phyloP scores from a whole-genome alignment of 2,888 invertebrate species.

The Allophyes oxyacanthae region DNA sequence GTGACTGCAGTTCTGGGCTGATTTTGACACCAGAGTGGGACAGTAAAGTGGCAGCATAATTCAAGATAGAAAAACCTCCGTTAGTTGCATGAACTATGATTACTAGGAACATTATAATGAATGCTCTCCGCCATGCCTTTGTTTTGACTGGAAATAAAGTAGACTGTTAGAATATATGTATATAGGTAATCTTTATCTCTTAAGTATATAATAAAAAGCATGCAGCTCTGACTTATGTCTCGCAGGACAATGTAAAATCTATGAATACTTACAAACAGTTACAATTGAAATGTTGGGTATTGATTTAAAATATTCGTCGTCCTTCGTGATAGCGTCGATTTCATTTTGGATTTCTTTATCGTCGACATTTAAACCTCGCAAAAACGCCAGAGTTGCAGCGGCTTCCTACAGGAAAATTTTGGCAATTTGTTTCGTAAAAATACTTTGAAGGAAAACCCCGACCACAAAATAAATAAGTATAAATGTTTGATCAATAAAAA shows the following conservation, averaged over 20 bases:
- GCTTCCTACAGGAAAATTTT: constrained; percentile 70
- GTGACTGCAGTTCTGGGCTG: constrained; percentile 62
- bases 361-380: constrained; percentile 67
- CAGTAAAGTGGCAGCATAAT: constrained; percentile 65
- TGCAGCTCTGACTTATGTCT: too few species aligned
- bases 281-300: constrained; percentile 67
- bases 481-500: too few species aligned
- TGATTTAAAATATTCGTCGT: constrained; percentile 68
- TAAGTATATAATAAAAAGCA: too few species aligned
- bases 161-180: background rate
- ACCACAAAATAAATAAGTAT: too few species aligned
- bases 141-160: constrained; percentile 62
- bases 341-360: constrained; percentile 67
- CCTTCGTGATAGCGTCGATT: constrained; percentile 65
- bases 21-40: constrained; percentile 57
- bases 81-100: constrained; percentile 57
- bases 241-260: too few species aligned
- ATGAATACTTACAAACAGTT: constrained; percentile 69
- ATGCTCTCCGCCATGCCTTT: constrained; percentile 65
- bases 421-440: too few species aligned
- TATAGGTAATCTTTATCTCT: too few species aligned
- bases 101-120: constrained; percentile 53
- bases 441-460: too few species aligned
- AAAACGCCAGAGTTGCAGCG: constrained; percentile 59
- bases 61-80: constrained; percentile 63